Conservation (phyloP, 2,113 vertebrate species). For the Maccullochella peelii region DNA sequence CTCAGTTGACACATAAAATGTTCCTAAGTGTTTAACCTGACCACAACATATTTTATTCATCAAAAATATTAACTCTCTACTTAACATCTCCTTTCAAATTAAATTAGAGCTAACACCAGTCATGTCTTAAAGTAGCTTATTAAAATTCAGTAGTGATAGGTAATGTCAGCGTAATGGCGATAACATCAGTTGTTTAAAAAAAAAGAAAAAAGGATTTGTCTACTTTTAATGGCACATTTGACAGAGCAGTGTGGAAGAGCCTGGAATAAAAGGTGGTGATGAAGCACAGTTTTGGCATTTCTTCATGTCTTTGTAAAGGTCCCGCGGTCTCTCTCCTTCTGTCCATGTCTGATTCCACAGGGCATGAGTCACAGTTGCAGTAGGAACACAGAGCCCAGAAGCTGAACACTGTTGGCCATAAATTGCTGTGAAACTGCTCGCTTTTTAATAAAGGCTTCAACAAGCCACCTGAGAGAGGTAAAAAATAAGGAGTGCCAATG, state of each 20-base stretch:
- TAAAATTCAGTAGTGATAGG: conserved; percentile 17
- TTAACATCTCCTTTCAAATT: neutral
- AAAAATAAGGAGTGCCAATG: conserved; percentile 51
- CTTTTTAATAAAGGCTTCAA: conserved; percentile 79
- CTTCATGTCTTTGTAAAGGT: conserved; percentile 55
- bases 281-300: conserved; percentile 39
- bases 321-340: conserved; percentile 10
- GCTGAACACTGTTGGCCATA: conserved; percentile 55
- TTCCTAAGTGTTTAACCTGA: neutral
- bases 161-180: neutral
- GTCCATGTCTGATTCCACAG: conserved; percentile 46
- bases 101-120: neutral
- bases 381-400: conserved; percentile 46
- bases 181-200: conserved; percentile 3
- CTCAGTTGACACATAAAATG: neutral
- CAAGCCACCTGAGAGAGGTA: conserved; percentile 69
- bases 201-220: neutral
- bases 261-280: conserved; percentile 10
- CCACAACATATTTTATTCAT: neutral
- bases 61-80: conserved; percentile 13
- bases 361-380: conserved; percentile 50
- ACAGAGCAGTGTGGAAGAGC: conserved; percentile 9
- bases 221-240: conserved; percentile 23
- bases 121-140: neutral
- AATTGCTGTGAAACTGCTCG: conserved; percentile 74